phyloP scores from a whole-genome alignment of 2,888 invertebrate species.

The Aphelenchoides bicaudatus region DNA sequence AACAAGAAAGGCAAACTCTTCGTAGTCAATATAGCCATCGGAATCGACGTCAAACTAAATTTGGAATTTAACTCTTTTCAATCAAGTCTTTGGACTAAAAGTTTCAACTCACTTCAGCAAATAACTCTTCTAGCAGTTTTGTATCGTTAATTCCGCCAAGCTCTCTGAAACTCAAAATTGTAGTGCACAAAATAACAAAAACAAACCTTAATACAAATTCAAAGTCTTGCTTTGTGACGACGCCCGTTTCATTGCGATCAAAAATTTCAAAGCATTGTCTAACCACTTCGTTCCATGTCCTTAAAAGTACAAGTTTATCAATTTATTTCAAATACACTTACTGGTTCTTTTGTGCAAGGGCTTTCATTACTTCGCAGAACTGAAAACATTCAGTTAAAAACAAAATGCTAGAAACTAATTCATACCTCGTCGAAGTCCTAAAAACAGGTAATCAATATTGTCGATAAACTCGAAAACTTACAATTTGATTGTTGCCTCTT shows the following conservation, averaged over 20 bases:
- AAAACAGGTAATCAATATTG: too few species aligned
- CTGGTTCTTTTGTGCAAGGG: conserved; percentile 52
- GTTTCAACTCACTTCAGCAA: conserved; percentile 33
- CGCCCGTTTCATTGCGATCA: conserved; percentile 54
- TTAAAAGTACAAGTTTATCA: too few species aligned
- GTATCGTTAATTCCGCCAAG: conserved; percentile 55
- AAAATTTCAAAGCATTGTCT: conserved; percentile 57
- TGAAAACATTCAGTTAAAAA: conserved; percentile 10
- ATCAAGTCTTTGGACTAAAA: background rate
- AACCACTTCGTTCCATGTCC: conserved; percentile 57
- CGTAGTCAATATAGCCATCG: conserved; percentile 57
- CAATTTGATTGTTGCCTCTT: conserved; percentile 59
- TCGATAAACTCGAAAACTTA: too few species aligned
- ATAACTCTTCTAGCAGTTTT: conserved; percentile 55
- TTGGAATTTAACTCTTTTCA: too few species aligned
- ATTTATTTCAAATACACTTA: too few species aligned
- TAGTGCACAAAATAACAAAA: too few species aligned
- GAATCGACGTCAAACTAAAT: conserved; percentile 53
- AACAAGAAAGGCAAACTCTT: conserved; percentile 59
- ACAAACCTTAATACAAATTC: conserved; percentile 53
- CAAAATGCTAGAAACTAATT: too few species aligned
- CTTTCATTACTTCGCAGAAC: conserved; percentile 47
- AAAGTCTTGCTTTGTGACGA: conserved; percentile 54
- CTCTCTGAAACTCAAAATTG: too few species aligned
- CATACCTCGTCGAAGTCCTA: too few species aligned